Evolutionary conservation across 2,888 invertebrate species (phyloP).

Genomic region (Liopterus haemorrhoidalis): DNA sequence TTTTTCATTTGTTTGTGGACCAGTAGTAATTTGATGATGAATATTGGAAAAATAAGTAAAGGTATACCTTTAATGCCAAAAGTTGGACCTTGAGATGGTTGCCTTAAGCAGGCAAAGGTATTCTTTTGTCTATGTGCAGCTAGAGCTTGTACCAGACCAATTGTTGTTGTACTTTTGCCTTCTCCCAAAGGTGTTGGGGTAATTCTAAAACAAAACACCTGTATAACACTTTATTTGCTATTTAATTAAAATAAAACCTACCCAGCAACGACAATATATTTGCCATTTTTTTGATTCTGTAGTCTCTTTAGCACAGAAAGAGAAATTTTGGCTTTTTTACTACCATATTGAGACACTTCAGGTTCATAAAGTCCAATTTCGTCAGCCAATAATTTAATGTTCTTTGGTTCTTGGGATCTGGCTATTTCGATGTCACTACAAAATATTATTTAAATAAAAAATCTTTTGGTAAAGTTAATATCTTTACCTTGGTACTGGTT

Average conservation of each 20-base stretch:
- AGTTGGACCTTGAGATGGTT: conserved; percentile 98
- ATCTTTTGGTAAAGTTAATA: not conserved
- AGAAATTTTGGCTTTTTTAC: conserved; percentile 89
- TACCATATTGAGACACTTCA: conserved; percentile 88
- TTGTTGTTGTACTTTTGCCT: conserved; percentile 93
- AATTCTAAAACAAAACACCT: conserved; percentile 56
- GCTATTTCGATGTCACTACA: conserved; percentile 85
- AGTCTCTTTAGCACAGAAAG: conserved; percentile 74
- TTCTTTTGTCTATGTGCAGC: conserved; percentile 78
- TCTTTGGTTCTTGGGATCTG: conserved; percentile 79
- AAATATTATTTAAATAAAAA: conserved; percentile 17
- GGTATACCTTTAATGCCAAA: conserved; percentile 98
- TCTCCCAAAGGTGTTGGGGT: conserved; percentile 99
- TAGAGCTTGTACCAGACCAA: conserved; percentile 90
- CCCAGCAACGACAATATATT: conserved; percentile 94
- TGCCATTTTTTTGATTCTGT: conserved; percentile 63
- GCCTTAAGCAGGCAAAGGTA: conserved; percentile 88
- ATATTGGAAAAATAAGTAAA: too few species aligned
- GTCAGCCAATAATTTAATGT: conserved; percentile 66
- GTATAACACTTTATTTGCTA: not conserved
- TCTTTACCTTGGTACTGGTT: conserved; percentile 78
- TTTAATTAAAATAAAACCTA: conserved; percentile 44
- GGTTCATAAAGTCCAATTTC: conserved; percentile 76
- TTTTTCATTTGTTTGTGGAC: not conserved
- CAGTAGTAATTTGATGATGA: not conserved